Evolutionary conservation across 1,140 invertebrate genomes (phyloP), one percentile per base, ranked within the genome.

Genomic region (Trachymyrmex cornetzi): DNA sequence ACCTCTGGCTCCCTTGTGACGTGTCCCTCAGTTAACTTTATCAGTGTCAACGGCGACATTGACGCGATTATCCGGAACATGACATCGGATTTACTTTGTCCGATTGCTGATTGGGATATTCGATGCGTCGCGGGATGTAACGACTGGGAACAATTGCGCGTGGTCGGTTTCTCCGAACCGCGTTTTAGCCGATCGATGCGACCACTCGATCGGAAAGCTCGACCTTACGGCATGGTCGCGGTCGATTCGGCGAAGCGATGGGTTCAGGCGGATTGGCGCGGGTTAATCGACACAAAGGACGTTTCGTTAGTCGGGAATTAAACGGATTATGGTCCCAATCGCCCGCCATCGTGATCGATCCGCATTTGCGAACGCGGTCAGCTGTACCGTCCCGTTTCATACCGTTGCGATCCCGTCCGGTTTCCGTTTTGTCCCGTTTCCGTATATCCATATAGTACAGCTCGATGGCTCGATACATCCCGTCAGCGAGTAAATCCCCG

Each of bases 251-350:
- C 12, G 44, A 11, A 61, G 27, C 75, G 57, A 74, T 74, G 69
- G 63, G 57, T 85, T 71, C 81, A 80, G 82, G 44, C 59, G 57
- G 85, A 91, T 87, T 89, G 71, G 87, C 85, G 63, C 74, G 82
- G 82, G 91, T 93, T 93, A 92, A 93, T 93, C 92, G 90, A 92
- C 91, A 93, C 92, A 93, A 93, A 93, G 92, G 92, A 92, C 86
- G 88, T 92, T 92, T 93, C 92, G 92, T 93, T 93, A 92, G 91
- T 75, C 86, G 72, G 86, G 89, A 92, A 93, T 93, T 93, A 93
- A 93, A 93, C 89, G 91, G 91, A 93, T 93, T 92, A 93, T 74
- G 81, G 89, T 88, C 87, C 79, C 88, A 74, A 77, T 77, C 72
- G 77, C 16, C 59, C 69, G 89, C 59, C 77, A 53, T 79, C 79